These are phyloP conservation scores for Menidia beryllina DNA, from an alignment of 2,113 vertebrate species.

Conservation along the genomic window DNA sequence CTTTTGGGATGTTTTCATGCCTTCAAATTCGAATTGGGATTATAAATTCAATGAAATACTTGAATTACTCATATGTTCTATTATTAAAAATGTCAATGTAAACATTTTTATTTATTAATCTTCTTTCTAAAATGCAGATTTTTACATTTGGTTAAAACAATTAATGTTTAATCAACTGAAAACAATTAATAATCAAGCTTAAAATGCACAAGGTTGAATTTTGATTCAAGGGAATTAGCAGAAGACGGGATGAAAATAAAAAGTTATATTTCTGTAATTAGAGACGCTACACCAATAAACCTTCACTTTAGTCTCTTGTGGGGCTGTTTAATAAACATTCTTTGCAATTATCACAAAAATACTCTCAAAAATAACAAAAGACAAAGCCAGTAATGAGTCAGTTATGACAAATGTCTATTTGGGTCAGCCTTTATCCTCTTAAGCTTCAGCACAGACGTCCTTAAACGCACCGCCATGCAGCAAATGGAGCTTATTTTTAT, in stretches of 20 bases:
- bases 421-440: constrained; percentile 4
- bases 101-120: background rate
- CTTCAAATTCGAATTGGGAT: too few relatives aligned
- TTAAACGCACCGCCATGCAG: background rate
- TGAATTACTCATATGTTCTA: too few relatives aligned
- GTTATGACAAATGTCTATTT: constrained; percentile 7
- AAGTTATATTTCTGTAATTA: background rate
- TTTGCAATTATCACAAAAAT: background rate
- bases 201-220: background rate
- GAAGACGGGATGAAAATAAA: background rate
- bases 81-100: too few relatives aligned
- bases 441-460: background rate
- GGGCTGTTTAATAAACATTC: background rate
- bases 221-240: background rate
- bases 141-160: background rate
- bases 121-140: background rate
- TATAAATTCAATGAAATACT: too few relatives aligned
- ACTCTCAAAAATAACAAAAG: background rate
- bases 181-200: background rate
- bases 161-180: background rate
- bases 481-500: too few relatives aligned
- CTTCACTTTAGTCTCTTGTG: background rate
- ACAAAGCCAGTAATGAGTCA: constrained; percentile 12
- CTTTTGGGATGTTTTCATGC: too few relatives aligned
- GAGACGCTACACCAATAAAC: background rate